phyloP scores from a whole-genome alignment of 2,797 vertebrate genomes.

The Eurystomus glaucurus region DNA sequence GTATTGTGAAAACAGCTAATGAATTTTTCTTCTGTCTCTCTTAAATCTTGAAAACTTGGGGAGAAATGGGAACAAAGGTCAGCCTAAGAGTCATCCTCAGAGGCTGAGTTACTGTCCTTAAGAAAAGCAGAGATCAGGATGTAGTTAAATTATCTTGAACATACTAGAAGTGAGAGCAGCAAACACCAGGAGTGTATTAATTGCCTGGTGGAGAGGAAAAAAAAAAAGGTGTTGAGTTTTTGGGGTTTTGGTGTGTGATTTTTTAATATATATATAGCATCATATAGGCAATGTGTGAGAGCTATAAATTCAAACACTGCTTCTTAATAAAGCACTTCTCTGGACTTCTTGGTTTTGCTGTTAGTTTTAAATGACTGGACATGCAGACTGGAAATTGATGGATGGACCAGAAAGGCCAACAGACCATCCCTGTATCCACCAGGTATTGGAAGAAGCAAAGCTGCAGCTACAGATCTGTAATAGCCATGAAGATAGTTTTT shows the following conservation, averaged over 20 bases:
- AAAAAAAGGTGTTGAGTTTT: neutral
- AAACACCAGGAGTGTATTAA: neutral
- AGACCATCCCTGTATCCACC: neutral
- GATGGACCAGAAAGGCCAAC: accelerated
- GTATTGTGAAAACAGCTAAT: neutral
- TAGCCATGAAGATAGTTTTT: neutral
- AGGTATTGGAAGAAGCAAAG: neutral
- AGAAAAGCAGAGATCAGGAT: neutral
- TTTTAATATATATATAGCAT: neutral
- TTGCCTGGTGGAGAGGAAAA: neutral
- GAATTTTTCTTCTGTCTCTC: neutral
- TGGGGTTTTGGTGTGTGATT: neutral
- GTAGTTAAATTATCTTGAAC: neutral
- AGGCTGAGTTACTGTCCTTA: neutral
- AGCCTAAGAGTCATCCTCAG: neutral
- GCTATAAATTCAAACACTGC: neutral
- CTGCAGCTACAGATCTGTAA: neutral
- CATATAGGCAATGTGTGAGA: neutral
- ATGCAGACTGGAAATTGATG: accelerated
- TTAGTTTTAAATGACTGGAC: neutral
- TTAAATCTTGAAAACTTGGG: neutral
- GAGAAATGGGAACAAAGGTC: neutral
- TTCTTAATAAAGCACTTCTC: neutral
- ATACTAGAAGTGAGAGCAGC: neutral
- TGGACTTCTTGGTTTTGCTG: neutral